Evolutionary conservation across 2,113 vertebrate species (phyloP).

Genomic region (Panthera uncia): DNA sequence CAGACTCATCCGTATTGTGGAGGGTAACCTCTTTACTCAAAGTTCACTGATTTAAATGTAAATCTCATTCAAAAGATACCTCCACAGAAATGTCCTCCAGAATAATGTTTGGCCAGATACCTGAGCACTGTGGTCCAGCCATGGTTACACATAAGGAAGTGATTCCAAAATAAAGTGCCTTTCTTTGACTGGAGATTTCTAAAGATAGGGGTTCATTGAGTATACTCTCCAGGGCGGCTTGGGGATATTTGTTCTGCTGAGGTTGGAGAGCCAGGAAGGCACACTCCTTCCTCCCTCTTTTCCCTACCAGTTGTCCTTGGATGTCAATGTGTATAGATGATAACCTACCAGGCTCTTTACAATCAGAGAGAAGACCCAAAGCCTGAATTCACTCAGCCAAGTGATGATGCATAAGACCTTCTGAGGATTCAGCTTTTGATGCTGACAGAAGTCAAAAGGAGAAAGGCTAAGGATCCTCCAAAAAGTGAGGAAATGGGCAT

Average conservation of each 20-base stretch:
- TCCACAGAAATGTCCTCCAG: background rate
- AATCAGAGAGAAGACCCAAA: background rate
- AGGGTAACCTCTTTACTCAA: background rate
- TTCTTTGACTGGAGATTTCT: background rate
- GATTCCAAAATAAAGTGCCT: background rate
- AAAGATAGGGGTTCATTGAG: background rate
- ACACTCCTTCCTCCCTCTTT: background rate
- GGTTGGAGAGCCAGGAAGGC: background rate
- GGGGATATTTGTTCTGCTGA: background rate
- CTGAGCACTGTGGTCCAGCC: background rate
- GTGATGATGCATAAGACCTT: background rate
- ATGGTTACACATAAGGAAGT: background rate
- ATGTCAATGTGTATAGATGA: background rate
- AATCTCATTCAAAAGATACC: background rate
- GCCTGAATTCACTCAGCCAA: background rate
- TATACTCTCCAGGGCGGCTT: background rate
- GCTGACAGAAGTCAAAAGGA: background rate
- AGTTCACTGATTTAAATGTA: background rate
- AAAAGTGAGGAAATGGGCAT: background rate
- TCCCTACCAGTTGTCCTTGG: background rate
- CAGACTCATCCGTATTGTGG: background rate
- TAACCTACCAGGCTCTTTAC: background rate
- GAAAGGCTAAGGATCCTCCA: background rate
- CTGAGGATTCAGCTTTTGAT: background rate
- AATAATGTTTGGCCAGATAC: background rate